Evolutionary conservation across 1,140 invertebrate species (phyloP), one percentile per base, ranked within the genome.

Genomic region (Caenorhabditis tropicalis): DNA sequence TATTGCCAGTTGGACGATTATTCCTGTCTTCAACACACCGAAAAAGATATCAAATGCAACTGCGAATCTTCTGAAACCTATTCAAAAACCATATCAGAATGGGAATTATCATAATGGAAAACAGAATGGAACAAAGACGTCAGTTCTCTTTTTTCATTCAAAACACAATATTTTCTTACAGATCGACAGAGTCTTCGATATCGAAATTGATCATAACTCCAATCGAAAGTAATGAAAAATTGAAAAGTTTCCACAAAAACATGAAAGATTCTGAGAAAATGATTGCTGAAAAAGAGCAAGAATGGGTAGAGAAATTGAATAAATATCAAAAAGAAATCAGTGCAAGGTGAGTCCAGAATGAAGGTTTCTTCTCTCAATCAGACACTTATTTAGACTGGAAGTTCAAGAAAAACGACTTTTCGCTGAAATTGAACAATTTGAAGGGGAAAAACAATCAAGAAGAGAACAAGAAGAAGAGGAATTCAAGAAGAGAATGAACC

Each of bases 241-340:
- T 65, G 3, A 33, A 6, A n/a, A 33, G 36, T 4, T 65, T 65
- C 19, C 58, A 65, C 7, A 31, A 33, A 33, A 24, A n/a, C 4
- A 65, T 65, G 58, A 65, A 36, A 33, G 19, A 36, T 36, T 33
- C 58, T 3, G 58, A 65, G 2, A 65, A 65, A 19, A 15, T 65
- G 1, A 65, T 65, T 19, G 10, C 29, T 16, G 58, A 65, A 36
- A 65, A 33, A 10, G 58, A 65, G 16, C 58, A 65, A 19, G 58
- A 65, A 19, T 65, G 29, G 58, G 29, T 33, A 2, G 31, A 65
- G 7, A 65, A 65, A 65, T 36, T 65, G 29, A 65, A 65, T 16
- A 36, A 27, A 12, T 65, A 65, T 65, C 58, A 65, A 21, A 65
- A 65, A 21, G 58, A 65, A 21, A 65, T 65, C 19, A 65, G 58